Evolutionary conservation across 1,140 invertebrate species (phyloP).

Genomic region (Mylabris phalerata): DNA sequence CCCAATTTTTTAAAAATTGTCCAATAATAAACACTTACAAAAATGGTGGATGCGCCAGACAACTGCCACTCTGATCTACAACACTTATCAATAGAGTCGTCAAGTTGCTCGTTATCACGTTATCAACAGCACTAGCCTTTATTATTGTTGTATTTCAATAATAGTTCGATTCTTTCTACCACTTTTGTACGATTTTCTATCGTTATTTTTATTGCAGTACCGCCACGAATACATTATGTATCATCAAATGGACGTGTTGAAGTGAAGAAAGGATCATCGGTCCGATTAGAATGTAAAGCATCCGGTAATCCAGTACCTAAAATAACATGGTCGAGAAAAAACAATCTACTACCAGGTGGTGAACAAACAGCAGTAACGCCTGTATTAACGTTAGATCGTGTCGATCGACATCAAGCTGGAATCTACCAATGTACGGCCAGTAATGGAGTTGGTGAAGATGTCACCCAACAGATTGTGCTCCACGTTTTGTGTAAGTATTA

Average conservation of each 20-base stretch:
- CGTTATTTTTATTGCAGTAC: slow-evolving; percentile 44
- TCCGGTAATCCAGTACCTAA: slow-evolving; percentile 58
- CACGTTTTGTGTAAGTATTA: slow-evolving; percentile 53
- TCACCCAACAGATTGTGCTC: slow-evolving; percentile 50
- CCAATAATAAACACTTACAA: no score
- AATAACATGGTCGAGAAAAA: slow-evolving; percentile 60
- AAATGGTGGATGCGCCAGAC: no score
- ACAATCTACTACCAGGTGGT: slow-evolving; percentile 52
- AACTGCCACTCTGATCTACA: no score
- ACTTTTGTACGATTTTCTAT: no score
- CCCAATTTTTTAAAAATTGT: no score
- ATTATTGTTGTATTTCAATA: no score
- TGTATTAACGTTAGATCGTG: slow-evolving; percentile 44
- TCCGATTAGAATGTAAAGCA: slow-evolving; percentile 56
- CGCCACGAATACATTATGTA: slow-evolving; percentile 52
- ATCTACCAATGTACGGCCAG: slow-evolving; percentile 56
- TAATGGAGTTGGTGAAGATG: slow-evolving; percentile 56
- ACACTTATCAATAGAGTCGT: no score
- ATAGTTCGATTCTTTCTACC: no score
- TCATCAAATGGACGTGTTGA: slow-evolving; percentile 53
- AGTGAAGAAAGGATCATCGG: slow-evolving; percentile 56
- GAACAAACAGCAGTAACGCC: slow-evolving; percentile 47
- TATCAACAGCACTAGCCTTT: no score
- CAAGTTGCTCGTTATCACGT: no score
- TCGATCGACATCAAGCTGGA: slow-evolving; percentile 54